These are phyloP conservation scores for Procambarus virginalis DNA, from an alignment of 1,140 invertebrate genomes.

Conservation along the genomic window DNA sequence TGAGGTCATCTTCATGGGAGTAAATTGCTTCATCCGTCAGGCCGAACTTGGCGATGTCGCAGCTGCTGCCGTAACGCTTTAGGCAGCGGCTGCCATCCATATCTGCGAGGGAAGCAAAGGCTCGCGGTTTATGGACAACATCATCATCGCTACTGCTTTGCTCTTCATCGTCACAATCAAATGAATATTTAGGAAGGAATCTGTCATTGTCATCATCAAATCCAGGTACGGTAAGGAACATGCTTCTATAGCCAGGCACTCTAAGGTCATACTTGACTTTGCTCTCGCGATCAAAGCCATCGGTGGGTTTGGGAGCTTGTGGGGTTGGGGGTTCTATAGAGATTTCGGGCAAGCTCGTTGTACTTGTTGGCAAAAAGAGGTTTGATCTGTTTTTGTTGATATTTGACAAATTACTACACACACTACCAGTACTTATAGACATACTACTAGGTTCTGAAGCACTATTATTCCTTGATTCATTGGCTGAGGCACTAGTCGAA, in stretches of 20 bases:
- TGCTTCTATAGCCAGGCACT: slow-evolving; percentile 66
- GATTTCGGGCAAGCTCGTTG: slow-evolving; percentile 69
- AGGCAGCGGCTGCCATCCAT: slow-evolving; percentile 51
- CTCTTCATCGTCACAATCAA: slow-evolving; percentile 50
- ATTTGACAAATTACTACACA: slow-evolving; percentile 36
- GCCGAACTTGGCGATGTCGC: slow-evolving; percentile 61
- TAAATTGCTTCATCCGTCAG: not conserved
- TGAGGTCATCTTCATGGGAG: slow-evolving; percentile 34
- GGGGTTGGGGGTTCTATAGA: slow-evolving; percentile 68
- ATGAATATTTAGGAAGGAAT: slow-evolving; percentile 59
- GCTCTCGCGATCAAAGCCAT: slow-evolving; percentile 45
- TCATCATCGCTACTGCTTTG: slow-evolving; percentile 66
- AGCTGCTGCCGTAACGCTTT: slow-evolving; percentile 66
- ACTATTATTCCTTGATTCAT: slow-evolving; percentile 56
- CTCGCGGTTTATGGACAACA: slow-evolving; percentile 57
- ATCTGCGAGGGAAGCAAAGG: slow-evolving; percentile 58
- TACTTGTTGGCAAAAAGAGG: slow-evolving; percentile 66
- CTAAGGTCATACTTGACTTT: slow-evolving; percentile 58
- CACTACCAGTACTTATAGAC: slow-evolving; percentile 63
- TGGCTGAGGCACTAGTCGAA: slow-evolving; percentile 46
- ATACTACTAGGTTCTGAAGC: slow-evolving; percentile 67
- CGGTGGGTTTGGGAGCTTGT: slow-evolving; percentile 64
- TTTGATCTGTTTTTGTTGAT: slow-evolving; percentile 58
- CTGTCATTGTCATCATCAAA: slow-evolving; percentile 52
- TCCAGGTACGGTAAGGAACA: slow-evolving; percentile 69